Base-by-base conservation (phyloP, 2,888 invertebrate genomes). In the Ochropacha duplaris region DNA sequence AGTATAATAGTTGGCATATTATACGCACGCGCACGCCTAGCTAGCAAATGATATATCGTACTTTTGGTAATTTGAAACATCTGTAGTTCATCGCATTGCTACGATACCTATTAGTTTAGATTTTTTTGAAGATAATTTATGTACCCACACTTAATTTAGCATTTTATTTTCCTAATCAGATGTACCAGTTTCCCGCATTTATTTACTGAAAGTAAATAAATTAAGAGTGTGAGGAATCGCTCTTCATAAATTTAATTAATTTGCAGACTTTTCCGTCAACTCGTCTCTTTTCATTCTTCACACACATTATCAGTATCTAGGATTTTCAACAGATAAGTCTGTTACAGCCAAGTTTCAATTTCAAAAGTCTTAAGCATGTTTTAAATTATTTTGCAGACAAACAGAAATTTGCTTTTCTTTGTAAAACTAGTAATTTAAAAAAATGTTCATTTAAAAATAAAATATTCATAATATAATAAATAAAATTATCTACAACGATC, bases 41-140 rank as follows among this genome's bases (percentile, higher is more conserved):
- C 9, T 39, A 39, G 6, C 16, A 44, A 44, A 44, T 44, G 44
- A 44, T 44, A 55, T 56, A 57, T 57, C 28, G 52, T 52, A 54
- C 49, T 24, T 50, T 26, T 57, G 54, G 54, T 57, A 50, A 54
- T 54, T 54, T 57, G 57, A 51, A 57, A 52, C 52, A 54, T 58
- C 54, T 57, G 49, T 55, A 39, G 26, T 55, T 55, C 57, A 36
- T 50, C 22, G 39, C 39, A 39, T 16, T 19, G 44, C 44, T 31
- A 31, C 12, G 31, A 31, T 31, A 31, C 31, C 31, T 31, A 19
- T 44, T 44, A 19, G 9, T 19, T 44, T 44, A 9, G 9, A 44
- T 14, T 9, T 19, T 31, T 11, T 11, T 12, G 8, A 31, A 8
- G n/a, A n/a, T n/a, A n/a, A n/a, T n/a, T n/a, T n/a, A n/a, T n/a